A percentile compares a stretch with the other conserved stretches of the same genome.
phyloP scores from a whole-genome alignment of 2,797 vertebrate species.

The Chrosomus eos region DNA sequence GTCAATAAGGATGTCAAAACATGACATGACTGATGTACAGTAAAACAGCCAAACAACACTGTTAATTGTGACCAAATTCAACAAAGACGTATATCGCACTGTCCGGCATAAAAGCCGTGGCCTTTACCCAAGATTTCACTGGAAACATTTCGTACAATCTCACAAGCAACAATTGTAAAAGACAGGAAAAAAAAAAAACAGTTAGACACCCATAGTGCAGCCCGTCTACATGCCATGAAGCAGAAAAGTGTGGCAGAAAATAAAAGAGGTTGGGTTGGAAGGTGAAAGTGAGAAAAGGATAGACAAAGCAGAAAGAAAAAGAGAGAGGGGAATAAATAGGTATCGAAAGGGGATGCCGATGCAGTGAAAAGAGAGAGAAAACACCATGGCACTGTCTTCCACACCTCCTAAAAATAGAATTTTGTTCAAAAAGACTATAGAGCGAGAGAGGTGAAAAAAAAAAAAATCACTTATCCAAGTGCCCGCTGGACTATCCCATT shows the following conservation, averaged over 20 bases:
- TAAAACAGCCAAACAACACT: not conserved
- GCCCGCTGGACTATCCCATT: constrained; percentile 70
- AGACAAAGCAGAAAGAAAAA: constrained; percentile 14
- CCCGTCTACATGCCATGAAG: not conserved
- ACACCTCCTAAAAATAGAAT: constrained; percentile 76
- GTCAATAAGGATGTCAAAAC: not conserved
- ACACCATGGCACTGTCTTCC: constrained; percentile 25
- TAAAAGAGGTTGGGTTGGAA: constrained; percentile 42
- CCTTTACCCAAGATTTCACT: too few relatives aligned
- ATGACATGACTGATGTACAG: not conserved
- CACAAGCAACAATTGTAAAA: not conserved
- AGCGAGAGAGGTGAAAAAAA: constrained; percentile 30
- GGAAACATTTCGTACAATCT: not conserved
- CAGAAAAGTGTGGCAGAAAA: constrained; percentile 44
- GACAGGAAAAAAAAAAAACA: not conserved
- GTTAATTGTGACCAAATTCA: not conserved
- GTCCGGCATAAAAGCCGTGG: not conserved
- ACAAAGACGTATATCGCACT: not conserved
- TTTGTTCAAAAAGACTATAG: constrained; percentile 55
- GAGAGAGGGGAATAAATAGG: constrained; percentile 20
- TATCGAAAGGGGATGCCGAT: not conserved
- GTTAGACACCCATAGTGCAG: not conserved
- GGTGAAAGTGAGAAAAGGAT: constrained; percentile 49
- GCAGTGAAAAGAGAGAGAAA: constrained; percentile 25
- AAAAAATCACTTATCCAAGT: constrained; percentile 63